Percentiles rank a stretch among this genome's conserved stretches.
These are phyloP conservation scores for Ephydatia muelleri DNA, from an alignment of 37 sponge, comb jelly and placozoan species.

Conservation along the genomic window DNA sequence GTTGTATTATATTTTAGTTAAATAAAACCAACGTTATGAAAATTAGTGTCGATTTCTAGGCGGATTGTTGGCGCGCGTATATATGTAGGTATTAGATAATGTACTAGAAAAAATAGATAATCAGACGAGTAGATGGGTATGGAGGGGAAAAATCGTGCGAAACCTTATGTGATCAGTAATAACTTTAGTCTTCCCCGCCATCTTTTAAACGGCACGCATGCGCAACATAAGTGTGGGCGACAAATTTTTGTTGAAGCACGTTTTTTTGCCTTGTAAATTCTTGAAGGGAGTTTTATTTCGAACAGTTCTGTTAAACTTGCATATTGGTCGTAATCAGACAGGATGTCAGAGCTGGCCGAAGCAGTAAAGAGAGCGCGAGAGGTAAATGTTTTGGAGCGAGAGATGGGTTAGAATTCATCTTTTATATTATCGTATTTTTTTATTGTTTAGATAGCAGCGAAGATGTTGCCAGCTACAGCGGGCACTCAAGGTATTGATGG, in stretches of 20 bases:
- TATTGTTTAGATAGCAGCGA: conserved; percentile 53
- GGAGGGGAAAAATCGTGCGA: neutral
- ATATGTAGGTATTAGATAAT: neutral
- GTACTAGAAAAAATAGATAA: neutral
- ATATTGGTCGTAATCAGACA: neutral
- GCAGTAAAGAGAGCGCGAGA: conserved; percentile 69
- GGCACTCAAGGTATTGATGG: conserved; percentile 8
- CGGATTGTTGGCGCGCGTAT: neutral
- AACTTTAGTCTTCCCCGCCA: neutral
- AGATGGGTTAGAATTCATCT: neutral
- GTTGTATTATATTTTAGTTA: neutral
- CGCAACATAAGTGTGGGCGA: neutral
- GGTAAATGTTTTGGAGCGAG: conserved; percentile 22
- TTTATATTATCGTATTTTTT: neutral
- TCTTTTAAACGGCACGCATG: neutral
- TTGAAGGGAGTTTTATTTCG: neutral
- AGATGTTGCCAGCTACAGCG: conserved; percentile 36
- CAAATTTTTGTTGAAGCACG: neutral
- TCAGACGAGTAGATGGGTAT: neutral
- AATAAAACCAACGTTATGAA: too few relatives aligned
- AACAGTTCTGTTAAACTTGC: neutral
- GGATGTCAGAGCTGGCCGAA: conserved; percentile 34
- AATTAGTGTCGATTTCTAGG: too few relatives aligned
- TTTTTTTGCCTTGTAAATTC: neutral
- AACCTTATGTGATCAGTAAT: neutral